phyloP scores from a whole-genome alignment of 2,888 invertebrate species.

The Drosophila testacea region DNA sequence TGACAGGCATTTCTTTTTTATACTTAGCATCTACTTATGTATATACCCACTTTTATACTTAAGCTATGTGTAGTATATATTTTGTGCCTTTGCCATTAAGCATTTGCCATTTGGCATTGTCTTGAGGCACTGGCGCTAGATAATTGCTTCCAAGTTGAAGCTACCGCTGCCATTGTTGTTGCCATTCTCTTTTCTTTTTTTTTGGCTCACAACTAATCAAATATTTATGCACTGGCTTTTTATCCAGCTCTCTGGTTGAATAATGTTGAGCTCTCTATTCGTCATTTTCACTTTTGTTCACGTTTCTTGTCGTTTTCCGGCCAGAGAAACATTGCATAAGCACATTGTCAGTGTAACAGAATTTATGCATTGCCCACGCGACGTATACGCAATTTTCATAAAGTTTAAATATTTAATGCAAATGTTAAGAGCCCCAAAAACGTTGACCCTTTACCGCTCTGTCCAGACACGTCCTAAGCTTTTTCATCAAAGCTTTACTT shows the following conservation, averaged over 20 bases:
- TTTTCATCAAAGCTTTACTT: constrained; percentile 12
- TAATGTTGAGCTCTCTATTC: constrained; percentile 43
- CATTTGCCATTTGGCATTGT: constrained; percentile 52
- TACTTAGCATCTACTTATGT: constrained; percentile 44
- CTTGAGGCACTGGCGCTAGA: constrained; percentile 55
- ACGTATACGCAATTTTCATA: constrained; percentile 67
- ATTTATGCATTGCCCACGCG: constrained; percentile 40
- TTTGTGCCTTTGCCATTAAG: constrained; percentile 47
- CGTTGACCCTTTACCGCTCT: constrained; percentile 51
- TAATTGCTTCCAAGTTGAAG: constrained; percentile 47
- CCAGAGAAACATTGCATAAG: constrained; percentile 15
- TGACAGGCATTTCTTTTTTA: constrained; percentile 43
- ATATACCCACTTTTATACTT: constrained; percentile 23
- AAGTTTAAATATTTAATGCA: constrained; percentile 61
- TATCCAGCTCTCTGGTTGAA: constrained; percentile 34
- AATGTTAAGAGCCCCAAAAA: constrained; percentile 19
- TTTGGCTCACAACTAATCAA: constrained; percentile 56
- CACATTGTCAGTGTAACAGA: constrained; percentile 26
- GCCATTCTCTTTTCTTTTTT: constrained; percentile 39
- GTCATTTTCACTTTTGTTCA: constrained; percentile 56
- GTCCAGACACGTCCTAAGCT: constrained; percentile 37
- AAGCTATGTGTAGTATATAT: constrained; percentile 28
- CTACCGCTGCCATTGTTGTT: constrained; percentile 39
- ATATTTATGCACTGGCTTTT: constrained; percentile 63
- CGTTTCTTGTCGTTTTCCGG: constrained; percentile 7